These are phyloP conservation scores for Aplysina aerophoba DNA, from an alignment of 37 sponge, comb jelly and placozoan species.

Conservation along the genomic window DNA sequence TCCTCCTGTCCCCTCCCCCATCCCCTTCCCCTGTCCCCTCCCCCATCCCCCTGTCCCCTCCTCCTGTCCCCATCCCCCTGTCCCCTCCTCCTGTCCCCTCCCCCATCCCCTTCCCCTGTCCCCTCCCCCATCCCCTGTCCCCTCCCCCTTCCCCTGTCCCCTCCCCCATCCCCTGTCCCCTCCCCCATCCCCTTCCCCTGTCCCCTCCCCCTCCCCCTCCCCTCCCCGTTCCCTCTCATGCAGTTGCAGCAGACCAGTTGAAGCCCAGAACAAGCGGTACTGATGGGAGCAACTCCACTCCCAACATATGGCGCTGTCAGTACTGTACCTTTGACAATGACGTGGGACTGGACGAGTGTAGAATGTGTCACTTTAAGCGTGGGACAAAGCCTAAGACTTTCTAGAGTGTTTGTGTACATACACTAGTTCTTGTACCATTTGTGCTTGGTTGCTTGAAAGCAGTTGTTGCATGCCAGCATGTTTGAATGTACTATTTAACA, in stretches of 20 bases:
- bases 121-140: too few species aligned
- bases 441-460: too few species aligned
- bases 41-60: background rate
- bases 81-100: too few species aligned
- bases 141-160: background rate
- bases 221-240: too few species aligned
- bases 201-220: too few species aligned
- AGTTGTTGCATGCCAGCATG: too few species aligned
- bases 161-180: background rate
- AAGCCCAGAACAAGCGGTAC: too few species aligned
- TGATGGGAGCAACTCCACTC: background rate
- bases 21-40: background rate
- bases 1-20: background rate
- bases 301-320: background rate
- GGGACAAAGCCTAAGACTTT: background rate
- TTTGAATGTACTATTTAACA: too few species aligned
- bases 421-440: background rate
- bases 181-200: too few species aligned
- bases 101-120: too few species aligned
- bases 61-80: too few species aligned
- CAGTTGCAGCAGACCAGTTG: too few species aligned
- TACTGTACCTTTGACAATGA: slow-evolving; percentile 2
- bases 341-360: background rate
- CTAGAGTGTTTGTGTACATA: background rate
- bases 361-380: background rate